These are phyloP conservation scores for Sphaerodactylus townsendi DNA, from an alignment of 2,113 vertebrate genomes.

Conservation along the genomic window DNA sequence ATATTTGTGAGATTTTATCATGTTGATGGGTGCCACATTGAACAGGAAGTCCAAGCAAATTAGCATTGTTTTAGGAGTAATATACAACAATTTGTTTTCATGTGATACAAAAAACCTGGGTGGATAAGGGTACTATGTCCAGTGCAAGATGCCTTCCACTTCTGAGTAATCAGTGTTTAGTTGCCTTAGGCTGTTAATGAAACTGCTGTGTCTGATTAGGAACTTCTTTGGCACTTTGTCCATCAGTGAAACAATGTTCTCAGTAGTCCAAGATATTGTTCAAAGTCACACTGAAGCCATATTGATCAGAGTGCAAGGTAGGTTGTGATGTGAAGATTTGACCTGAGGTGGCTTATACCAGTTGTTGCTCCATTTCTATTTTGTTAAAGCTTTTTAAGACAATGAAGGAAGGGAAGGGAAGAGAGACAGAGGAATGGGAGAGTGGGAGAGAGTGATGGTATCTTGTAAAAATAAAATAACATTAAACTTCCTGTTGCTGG, in stretches of 20 bases:
- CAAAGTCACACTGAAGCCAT: not conserved
- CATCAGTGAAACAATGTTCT: not conserved
- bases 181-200: not conserved
- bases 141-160: not conserved
- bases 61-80: conserved; percentile 43
- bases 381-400: not conserved
- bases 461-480: not conserved
- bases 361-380: not conserved
- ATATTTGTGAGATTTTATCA: conserved; percentile 40
- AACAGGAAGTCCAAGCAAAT: conserved; percentile 44
- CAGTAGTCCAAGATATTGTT: not conserved
- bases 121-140: not conserved
- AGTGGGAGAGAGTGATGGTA: not conserved
- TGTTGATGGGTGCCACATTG: conserved; percentile 41
- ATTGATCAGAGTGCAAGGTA: too few relatives aligned
- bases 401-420: not conserved
- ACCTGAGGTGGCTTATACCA: not conserved
- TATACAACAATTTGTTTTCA: conserved; percentile 19
- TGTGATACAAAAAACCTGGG: conserved; percentile 15
- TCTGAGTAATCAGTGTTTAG: not conserved
- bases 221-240: not conserved
- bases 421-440: not conserved
- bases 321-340: not conserved
- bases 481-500: not conserved
- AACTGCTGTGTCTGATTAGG: not conserved